These are phyloP conservation scores for Lacerta bilineata DNA, from an alignment of 2,797 vertebrate genomes.

Conservation along the genomic window DNA sequence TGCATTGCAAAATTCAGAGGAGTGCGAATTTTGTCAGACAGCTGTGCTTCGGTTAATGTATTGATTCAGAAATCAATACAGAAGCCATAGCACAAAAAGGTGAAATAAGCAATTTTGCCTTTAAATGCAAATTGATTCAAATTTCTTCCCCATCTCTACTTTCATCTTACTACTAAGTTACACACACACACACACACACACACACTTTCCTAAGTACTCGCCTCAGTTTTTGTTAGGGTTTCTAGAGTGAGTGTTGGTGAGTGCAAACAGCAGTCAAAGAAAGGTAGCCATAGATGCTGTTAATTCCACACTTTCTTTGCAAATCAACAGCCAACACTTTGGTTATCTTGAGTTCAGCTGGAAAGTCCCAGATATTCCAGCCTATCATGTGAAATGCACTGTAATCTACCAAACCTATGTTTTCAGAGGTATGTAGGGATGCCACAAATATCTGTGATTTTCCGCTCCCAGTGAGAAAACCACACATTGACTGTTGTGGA, in stretches of 20 bases:
- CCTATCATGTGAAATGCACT: background rate
- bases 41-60: no score
- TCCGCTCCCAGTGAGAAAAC: constrained; percentile 3
- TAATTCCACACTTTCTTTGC: background rate
- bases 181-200: background rate
- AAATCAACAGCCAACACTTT: constrained; percentile 12
- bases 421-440: constrained; percentile 29
- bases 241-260: background rate
- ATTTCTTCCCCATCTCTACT: no score
- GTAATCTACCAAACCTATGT: constrained; percentile 1
- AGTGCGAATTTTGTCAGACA: no score
- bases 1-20: no score
- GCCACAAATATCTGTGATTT: constrained; percentile 36
- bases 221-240: constrained; percentile 52
- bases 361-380: constrained; percentile 34
- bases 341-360: constrained; percentile 25
- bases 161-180: no score
- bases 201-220: accelerated
- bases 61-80: no score
- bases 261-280: background rate
- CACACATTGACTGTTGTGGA: constrained; percentile 17
- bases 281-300: background rate
- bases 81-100: no score
- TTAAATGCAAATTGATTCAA: no score
- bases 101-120: no score